A percentile compares a stretch with the other conserved stretches of the same genome.
phyloP scores from a whole-genome alignment of 23 tunicate genomes.

The Ciona savignyi region DNA sequence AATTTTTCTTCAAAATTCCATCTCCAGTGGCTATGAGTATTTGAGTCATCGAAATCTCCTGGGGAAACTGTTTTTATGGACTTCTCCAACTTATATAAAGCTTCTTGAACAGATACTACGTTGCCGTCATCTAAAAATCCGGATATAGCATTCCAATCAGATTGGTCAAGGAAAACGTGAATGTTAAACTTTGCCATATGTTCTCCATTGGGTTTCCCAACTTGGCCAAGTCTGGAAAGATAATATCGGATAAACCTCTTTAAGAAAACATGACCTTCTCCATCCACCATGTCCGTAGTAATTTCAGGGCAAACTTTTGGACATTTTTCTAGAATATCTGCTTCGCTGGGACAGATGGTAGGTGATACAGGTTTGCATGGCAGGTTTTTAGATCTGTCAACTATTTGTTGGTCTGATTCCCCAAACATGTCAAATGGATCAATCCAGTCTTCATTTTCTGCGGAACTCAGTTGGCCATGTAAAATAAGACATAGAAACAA shows the following conservation, averaged over 20 bases:
- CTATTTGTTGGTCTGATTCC: no score
- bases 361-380: no score
- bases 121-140: background rate
- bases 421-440: constrained; percentile 53
- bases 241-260: background rate
- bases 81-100: constrained; percentile 2
- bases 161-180: background rate
- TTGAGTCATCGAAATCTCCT: background rate
- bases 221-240: background rate
- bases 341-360: no score
- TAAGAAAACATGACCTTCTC: background rate
- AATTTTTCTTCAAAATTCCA: constrained; percentile 57
- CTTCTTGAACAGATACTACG: constrained; percentile 4
- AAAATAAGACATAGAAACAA: no score
- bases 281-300: no score
- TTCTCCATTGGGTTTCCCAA: background rate
- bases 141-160: background rate
- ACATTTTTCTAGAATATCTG: no score
- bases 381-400: no score
- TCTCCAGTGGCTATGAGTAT: no score
- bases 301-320: no score
- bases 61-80: constrained; percentile 6
- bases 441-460: constrained; percentile 40
- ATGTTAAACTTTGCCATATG: background rate
- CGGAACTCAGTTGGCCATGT: background rate